Evolutionary conservation across 2,113 vertebrate genomes (phyloP).

Genomic region (Vimba vimba): DNA sequence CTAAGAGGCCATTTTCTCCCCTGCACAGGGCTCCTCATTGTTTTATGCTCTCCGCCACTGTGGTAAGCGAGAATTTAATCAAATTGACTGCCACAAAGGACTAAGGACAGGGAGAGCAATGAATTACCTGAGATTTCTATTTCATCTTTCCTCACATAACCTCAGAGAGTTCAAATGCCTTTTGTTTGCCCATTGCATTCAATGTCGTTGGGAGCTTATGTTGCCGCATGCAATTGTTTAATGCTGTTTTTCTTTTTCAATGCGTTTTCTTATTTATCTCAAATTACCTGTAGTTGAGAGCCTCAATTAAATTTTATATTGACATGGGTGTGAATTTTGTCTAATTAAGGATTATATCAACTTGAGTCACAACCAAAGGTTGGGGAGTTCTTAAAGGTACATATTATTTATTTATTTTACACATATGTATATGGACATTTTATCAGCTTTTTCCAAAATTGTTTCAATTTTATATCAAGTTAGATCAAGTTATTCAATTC

Average conservation of each 20-base stretch:
- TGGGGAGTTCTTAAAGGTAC: background rate
- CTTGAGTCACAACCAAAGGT: background rate
- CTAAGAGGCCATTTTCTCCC: slow-evolving; percentile 28
- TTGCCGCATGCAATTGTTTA: background rate
- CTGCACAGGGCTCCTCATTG: slow-evolving; percentile 3
- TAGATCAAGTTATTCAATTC: too few relatives aligned
- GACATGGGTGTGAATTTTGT: background rate
- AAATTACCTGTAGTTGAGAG: background rate
- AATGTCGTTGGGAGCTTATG: background rate
- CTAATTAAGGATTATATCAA: too few relatives aligned
- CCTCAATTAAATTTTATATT: background rate
- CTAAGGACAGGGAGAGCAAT: slow-evolving; percentile 40
- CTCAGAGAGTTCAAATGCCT: background rate
- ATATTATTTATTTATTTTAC: too few relatives aligned
- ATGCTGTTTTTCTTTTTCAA: background rate
- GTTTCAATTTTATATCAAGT: too few relatives aligned
- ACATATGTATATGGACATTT: too few relatives aligned
- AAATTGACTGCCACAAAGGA: slow-evolving; percentile 41
- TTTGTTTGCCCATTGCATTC: background rate
- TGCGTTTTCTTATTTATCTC: background rate
- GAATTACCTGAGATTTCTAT: slow-evolving; percentile 38
- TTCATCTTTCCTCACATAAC: background rate
- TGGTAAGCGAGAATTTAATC: slow-evolving; percentile 38
- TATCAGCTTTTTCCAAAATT: too few relatives aligned
- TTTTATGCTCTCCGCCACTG: slow-evolving; percentile 32